Base-by-base conservation (phyloP, 2,113 vertebrate species). In the Callithrix jacchus region DNA sequence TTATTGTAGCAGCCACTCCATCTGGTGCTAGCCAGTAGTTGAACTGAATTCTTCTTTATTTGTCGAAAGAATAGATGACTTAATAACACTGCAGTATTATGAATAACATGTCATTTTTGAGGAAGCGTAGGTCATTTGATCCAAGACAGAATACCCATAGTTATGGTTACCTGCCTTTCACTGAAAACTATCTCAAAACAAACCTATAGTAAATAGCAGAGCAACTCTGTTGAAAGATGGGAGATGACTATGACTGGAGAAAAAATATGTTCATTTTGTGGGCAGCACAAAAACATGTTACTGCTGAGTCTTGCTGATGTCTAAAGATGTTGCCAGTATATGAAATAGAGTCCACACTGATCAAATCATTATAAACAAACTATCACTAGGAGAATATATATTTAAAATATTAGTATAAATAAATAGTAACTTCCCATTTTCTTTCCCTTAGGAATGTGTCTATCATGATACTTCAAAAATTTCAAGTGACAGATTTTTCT, bases 101-200 rank as follows among this genome's bases (percentile, higher is more conserved):
- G 81, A 97, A 95, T 90, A 96, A 71, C 20, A 92, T 58, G n/a
- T 56, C 77, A 58, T 40, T 64, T 64, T 32, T 32, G 12, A 30
- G 12, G 27, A 30, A 32, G 61, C 0, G 68, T 54, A 94, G 79
- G n/a, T 92, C 64, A 97, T 93, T 96, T 95, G 81, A 58, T 94
- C 52, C 47, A 87, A 52, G 45, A 32, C 81, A 95, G 66, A 94
- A 95, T 70, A 90, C n/a, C 70, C n/a, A 68, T 23, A 45, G 64
- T 64, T 86, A 83, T 64, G 77, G 17, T 86, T 93, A 25, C 37
- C 81, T 82, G 30, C 49, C 35, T 85, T 87, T 86, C 21, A 23
- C 74, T 58, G 64, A 94, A 91, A 76, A 87, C 80, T 83, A 93
- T 87, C 37, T 95, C 21, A 76, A 84, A 96, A 66, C 58, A 92